Conservation (phyloP, 2,888 invertebrate genomes). For the Hirtodrosophila alboralis region DNA sequence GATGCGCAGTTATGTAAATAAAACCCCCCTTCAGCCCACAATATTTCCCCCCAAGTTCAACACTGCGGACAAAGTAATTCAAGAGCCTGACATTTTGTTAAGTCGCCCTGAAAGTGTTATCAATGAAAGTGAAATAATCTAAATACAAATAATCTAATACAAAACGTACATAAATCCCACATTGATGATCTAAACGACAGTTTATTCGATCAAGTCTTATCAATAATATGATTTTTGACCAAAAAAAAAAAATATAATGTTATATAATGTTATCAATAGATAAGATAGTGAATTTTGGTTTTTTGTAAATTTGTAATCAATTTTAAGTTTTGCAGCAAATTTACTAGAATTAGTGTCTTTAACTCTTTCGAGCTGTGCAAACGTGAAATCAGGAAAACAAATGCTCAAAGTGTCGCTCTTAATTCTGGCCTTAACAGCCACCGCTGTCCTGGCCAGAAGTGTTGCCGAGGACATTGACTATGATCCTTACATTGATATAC, state of each 20-base stretch:
- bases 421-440: slow-evolving; percentile 29
- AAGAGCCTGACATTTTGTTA: background rate
- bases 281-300: too few relatives aligned
- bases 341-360: slow-evolving; percentile 36
- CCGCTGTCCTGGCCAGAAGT: slow-evolving; percentile 29
- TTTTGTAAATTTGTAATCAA: slow-evolving; percentile 8
- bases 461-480: slow-evolving; percentile 13
- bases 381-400: slow-evolving; percentile 19
- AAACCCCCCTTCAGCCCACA: too few relatives aligned
- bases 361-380: slow-evolving; percentile 1
- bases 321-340: background rate
- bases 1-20: slow-evolving; percentile 37
- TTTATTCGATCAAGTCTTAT: slow-evolving; percentile 20
- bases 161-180: slow-evolving; percentile 33
- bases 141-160: too few relatives aligned
- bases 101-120: slow-evolving; percentile 18
- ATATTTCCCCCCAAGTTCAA: too few relatives aligned
- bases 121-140: slow-evolving; percentile 7
- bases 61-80: slow-evolving; percentile 25
- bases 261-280: too few relatives aligned
- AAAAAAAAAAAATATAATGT: too few relatives aligned
- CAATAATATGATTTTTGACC: too few relatives aligned
- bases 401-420: slow-evolving; percentile 37
- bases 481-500: slow-evolving; percentile 71
- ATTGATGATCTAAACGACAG: slow-evolving; percentile 35